These are phyloP conservation scores for Typhlichthys subterraneus DNA, from an alignment of 2,797 vertebrate genomes.

Conservation along the genomic window DNA sequence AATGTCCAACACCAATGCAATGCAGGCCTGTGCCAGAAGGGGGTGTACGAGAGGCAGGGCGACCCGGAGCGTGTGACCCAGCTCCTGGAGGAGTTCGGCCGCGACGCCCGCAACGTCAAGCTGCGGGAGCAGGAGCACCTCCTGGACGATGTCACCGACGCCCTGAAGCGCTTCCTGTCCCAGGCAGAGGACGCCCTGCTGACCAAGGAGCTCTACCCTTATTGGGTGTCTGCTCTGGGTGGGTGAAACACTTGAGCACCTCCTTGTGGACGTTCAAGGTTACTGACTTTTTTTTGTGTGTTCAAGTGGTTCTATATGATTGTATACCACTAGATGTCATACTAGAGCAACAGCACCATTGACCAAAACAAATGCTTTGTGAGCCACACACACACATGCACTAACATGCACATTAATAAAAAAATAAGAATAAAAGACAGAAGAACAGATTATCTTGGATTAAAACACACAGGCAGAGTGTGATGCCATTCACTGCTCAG, in stretches of 20 bases:
- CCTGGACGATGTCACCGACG: slow-evolving; percentile 89
- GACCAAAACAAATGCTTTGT: no score
- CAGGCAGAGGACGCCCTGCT: slow-evolving; percentile 91
- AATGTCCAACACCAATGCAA: no score
- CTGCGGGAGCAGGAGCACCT: slow-evolving; percentile 86
- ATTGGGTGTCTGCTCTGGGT: slow-evolving; percentile 95
- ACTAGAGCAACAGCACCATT: no score
- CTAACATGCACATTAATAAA: no score
- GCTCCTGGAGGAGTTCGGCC: slow-evolving; percentile 87
- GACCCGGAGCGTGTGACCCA: slow-evolving; percentile 75
- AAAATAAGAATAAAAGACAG: no score
- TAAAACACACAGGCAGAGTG: no score
- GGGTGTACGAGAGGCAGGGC: slow-evolving; percentile 86
- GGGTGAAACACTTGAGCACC: slow-evolving; percentile 1
- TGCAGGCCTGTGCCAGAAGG: slow-evolving; percentile 88
- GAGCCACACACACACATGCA: no score
- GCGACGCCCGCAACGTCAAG: slow-evolving; percentile 91
- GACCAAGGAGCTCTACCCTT: slow-evolving; percentile 94
- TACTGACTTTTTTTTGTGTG: no score
- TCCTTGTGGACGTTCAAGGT: neutral
- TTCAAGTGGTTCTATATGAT: no score
- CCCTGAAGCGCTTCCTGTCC: slow-evolving; percentile 88
- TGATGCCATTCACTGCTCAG: no score
- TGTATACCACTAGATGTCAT: no score
- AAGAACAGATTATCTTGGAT: no score